phyloP scores from a whole-genome alignment of 2,888 invertebrate species.

The Monochamus alternatus region DNA sequence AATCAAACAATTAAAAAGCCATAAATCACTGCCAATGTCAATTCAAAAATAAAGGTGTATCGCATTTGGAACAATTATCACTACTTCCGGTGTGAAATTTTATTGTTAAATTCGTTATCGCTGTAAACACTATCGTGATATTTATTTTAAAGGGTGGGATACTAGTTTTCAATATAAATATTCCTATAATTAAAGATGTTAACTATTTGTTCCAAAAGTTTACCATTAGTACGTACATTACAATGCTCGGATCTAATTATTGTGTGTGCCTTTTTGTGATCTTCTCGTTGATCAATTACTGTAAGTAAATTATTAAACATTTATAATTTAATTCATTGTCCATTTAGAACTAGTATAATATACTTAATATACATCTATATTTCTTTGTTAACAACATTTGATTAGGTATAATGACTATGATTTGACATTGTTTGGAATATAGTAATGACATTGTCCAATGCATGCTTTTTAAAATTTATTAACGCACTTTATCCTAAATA shows the following conservation, averaged over 20 bases:
- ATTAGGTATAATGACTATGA: no score
- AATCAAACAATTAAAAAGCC: constrained; percentile 2
- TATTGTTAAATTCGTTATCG: constrained; percentile 2
- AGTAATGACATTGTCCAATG: no score
- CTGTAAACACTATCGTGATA: not conserved
- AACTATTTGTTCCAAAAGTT: not conserved
- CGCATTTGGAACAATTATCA: not conserved
- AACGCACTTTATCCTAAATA: no score
- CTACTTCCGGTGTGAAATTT: not conserved
- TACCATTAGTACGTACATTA: no score
- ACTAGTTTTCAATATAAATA: not conserved
- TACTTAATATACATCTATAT: no score
- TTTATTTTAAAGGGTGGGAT: not conserved
- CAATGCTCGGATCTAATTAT: not conserved
- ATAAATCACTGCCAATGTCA: not conserved
- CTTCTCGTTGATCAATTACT: not conserved
- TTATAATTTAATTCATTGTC: no score
- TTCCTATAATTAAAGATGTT: not conserved
- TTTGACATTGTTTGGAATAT: no score
- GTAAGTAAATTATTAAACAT: not conserved
- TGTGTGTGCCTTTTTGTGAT: not conserved
- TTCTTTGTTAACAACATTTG: no score
- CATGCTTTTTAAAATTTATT: no score
- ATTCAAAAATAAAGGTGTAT: not conserved
- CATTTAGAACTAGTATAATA: no score